Evolutionary conservation across 2,113 vertebrate genomes (phyloP).

Genomic region (Mesocricetus auratus): DNA sequence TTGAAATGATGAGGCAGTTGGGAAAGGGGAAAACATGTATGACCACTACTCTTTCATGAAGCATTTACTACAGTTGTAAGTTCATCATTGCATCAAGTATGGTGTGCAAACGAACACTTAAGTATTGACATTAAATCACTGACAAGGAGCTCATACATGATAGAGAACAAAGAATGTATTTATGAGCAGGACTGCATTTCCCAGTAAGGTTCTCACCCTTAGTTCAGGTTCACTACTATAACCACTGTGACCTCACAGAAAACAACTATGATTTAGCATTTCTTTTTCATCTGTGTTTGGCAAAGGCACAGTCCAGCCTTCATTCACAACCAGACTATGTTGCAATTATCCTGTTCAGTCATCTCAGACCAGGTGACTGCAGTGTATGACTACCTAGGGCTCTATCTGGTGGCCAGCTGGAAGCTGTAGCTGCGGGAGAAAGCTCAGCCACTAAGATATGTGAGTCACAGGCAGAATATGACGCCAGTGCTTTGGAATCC

Average conservation of each 20-base stretch:
- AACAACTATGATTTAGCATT: constrained; percentile 64
- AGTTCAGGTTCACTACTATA: background rate
- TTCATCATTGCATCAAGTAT: background rate
- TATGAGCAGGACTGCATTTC: background rate
- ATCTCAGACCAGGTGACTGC: constrained; percentile 66
- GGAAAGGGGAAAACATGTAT: background rate
- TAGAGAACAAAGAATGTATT: background rate
- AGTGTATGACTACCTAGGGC: constrained; percentile 49
- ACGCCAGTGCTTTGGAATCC: constrained; percentile 76
- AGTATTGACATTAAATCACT: background rate
- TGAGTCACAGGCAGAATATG: constrained; percentile 76
- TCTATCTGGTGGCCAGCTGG: constrained; percentile 62
- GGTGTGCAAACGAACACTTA: background rate
- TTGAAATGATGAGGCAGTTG: constrained; percentile 13
- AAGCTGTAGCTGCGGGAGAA: constrained; percentile 53
- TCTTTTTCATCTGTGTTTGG: constrained; percentile 64
- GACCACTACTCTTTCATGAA: constrained; percentile 21
- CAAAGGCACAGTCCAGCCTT: constrained; percentile 55
- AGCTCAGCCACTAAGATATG: constrained; percentile 54
- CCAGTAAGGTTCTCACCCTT: background rate
- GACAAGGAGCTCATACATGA: background rate
- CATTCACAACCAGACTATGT: constrained; percentile 56
- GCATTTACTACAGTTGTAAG: constrained; percentile 19
- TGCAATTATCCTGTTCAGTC: constrained; percentile 9
- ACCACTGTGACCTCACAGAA: constrained; percentile 23